Evolutionary conservation across 2,888 invertebrate species (phyloP).

Genomic region (Allygus modestus): DNA sequence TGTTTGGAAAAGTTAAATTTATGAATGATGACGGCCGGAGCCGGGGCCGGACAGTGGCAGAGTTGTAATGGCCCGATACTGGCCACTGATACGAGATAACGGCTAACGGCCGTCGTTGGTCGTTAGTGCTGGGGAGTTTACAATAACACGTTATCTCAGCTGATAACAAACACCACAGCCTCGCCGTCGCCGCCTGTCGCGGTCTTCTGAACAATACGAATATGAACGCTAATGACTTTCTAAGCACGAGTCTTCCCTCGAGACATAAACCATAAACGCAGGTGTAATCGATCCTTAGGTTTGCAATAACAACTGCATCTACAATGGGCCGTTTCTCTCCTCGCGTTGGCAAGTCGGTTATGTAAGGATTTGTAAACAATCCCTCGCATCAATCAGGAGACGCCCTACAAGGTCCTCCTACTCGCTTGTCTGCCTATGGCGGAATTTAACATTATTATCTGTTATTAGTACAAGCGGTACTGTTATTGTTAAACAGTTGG

Average conservation of each 20-base stretch:
- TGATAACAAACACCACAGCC: neutral
- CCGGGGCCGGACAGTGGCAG: neutral
- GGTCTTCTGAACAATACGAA: no score
- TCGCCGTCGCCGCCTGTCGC: neutral
- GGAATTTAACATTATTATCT: no score
- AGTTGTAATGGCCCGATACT: slow-evolving; percentile 34
- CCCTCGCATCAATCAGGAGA: neutral
- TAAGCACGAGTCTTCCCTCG: neutral
- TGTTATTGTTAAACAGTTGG: no score
- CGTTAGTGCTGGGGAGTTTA: slow-evolving; percentile 26
- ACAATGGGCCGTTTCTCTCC: neutral
- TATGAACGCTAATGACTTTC: neutral
- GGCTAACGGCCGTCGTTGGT: slow-evolving; percentile 36
- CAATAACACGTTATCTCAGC: slow-evolving; percentile 12
- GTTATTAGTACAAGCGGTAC: no score
- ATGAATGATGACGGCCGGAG: neutral
- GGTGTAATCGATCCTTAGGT: neutral
- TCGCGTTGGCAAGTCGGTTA: slow-evolving; percentile 15
- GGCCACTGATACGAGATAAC: slow-evolving; percentile 11
- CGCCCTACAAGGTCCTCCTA: neutral
- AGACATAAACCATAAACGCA: neutral
- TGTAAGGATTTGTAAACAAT: slow-evolving; percentile 27
- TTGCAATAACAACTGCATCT: slow-evolving; percentile 19
- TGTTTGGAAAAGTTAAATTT: slow-evolving; percentile 8
- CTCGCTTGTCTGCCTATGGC: neutral